Percentiles rank a stretch among this genome's conserved stretches.
Evolutionary conservation across 2,797 vertebrate genomes (phyloP).

Genomic region (Parambassis ranga): DNA sequence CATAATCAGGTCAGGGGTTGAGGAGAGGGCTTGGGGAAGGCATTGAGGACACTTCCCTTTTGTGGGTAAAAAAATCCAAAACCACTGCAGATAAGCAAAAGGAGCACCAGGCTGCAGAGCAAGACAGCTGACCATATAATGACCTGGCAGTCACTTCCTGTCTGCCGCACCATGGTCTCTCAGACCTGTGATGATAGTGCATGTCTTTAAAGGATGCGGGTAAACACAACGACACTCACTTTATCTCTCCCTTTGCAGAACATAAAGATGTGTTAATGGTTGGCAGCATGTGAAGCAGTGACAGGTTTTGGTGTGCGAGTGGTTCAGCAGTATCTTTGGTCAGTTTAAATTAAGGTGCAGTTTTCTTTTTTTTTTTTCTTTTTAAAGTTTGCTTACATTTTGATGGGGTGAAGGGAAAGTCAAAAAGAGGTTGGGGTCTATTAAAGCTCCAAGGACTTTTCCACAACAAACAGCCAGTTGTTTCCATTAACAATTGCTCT

Average conservation of each 20-base stretch:
- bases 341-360: constrained; percentile 73
- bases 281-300: constrained; percentile 52
- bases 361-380: constrained; percentile 29
- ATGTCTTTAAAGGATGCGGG: constrained; percentile 17
- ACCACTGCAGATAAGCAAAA: constrained; percentile 18
- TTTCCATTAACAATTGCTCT: constrained; percentile 30
- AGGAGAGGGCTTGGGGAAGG: constrained; percentile 47
- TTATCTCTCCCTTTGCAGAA: neutral
- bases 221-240: constrained; percentile 27
- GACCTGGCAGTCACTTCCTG: neutral
- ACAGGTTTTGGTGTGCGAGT: constrained; percentile 36
- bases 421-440: neutral
- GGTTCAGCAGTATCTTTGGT: constrained; percentile 71
- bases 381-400: constrained; percentile 20
- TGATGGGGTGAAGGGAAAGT: constrained; percentile 2
- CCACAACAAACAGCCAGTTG: constrained; percentile 20
- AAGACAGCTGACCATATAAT: neutral
- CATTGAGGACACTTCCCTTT: constrained; percentile 51
- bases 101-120: constrained; percentile 38
- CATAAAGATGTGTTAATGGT: constrained; percentile 5
- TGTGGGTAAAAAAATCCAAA: constrained; percentile 28
- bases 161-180: neutral
- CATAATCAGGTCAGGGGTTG: constrained; percentile 63
- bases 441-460: constrained; percentile 52
- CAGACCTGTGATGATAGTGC: constrained; percentile 19